Percentiles rank a stretch among this genome's conserved stretches.
phyloP scores from a whole-genome alignment of 2,797 vertebrate species.

The Gastrophryne carolinensis region DNA sequence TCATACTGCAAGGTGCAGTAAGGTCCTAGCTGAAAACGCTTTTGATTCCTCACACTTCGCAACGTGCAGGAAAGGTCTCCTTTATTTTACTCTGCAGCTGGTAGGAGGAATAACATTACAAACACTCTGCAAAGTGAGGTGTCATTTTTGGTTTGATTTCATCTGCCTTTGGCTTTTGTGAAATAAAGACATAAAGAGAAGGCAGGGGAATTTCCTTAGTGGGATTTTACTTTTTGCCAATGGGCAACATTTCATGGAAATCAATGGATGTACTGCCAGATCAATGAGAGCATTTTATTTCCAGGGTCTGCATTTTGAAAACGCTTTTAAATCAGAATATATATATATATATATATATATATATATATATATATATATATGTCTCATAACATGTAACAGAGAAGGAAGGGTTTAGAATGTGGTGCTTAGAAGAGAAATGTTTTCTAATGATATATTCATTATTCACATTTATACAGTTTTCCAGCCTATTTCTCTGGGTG shows the following conservation, averaged over 20 bases:
- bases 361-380: conserved; percentile 16
- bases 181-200: conserved; percentile 37
- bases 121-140: conserved; percentile 10
- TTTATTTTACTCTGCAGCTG: conserved; percentile 3
- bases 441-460: not conserved
- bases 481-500: no score
- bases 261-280: conserved; percentile 35
- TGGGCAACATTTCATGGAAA: conserved; percentile 48
- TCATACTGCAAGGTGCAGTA: conserved; percentile 14
- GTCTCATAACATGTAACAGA: not conserved
- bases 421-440: not conserved
- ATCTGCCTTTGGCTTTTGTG: conserved; percentile 35
- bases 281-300: conserved; percentile 39
- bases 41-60: conserved; percentile 5
- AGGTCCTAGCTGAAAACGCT: not conserved
- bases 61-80: not conserved
- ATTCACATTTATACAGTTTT: no score
- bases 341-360: conserved; percentile 23
- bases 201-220: conserved; percentile 34
- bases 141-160: conserved; percentile 35
- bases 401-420: not conserved
- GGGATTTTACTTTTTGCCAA: conserved; percentile 39
- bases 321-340: conserved; percentile 22
- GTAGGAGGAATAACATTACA: conserved; percentile 11
- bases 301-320: conserved; percentile 29